Percentiles rank a stretch among this genome's conserved stretches.
Conservation (phyloP, 64 coral and sea anemone species). For the Montipora foliosa region DNA sequence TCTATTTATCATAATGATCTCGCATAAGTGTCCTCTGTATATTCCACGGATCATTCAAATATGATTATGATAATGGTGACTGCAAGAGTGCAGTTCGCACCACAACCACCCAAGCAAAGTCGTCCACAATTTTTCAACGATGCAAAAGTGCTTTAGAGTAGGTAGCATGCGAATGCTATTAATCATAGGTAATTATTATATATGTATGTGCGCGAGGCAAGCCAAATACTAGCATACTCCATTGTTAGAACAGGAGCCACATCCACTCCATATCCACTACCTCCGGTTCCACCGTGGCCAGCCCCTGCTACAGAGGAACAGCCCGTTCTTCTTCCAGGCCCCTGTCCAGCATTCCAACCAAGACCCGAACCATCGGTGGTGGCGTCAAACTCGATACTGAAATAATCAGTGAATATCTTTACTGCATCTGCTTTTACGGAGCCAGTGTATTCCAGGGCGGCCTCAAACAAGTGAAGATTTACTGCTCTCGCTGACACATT, state of each 20-base stretch:
- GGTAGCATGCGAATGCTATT: no score
- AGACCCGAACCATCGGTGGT: conserved; percentile 57
- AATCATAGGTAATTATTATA: no score
- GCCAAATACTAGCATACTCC: not conserved
- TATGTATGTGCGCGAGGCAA: no score
- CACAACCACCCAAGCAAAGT: no score
- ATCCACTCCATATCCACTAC: conserved; percentile 62
- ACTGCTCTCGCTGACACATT: conserved; percentile 63
- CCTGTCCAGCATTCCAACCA: conserved; percentile 63
- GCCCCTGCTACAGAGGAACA: conserved; percentile 78
- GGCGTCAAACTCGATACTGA: conserved; percentile 87
- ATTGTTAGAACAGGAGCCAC: conserved; percentile 21
- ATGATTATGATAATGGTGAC: no score
- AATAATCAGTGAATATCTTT: conserved; percentile 71
- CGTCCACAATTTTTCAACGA: no score
- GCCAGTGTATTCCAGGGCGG: conserved; percentile 87
- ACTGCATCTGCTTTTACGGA: conserved; percentile 65
- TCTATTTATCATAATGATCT: no score
- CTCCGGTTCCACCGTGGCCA: conserved; percentile 90
- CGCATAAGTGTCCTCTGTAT: no score
- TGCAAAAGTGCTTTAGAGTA: no score
- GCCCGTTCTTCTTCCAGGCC: conserved; percentile 49
- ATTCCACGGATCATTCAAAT: no score
- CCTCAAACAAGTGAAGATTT: conserved; percentile 47
- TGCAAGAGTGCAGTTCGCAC: no score